These are phyloP conservation scores for Drosophila trapezifrons DNA, from an alignment of 1,140 invertebrate species.

Conservation along the genomic window DNA sequence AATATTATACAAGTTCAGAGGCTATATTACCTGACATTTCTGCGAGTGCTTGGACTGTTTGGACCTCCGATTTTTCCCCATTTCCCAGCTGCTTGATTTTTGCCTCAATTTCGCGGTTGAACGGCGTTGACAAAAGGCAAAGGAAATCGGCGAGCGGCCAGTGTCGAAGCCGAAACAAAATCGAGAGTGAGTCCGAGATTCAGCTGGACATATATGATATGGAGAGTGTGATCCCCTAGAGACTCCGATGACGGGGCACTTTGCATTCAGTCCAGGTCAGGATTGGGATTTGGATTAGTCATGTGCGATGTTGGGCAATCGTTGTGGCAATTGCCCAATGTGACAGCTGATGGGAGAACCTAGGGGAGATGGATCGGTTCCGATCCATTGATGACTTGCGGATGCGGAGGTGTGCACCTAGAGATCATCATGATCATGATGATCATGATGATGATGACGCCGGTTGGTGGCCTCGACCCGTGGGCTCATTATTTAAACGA, in stretches of 20 bases:
- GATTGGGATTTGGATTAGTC: constrained; percentile 62
- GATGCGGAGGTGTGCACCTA: constrained; percentile 49
- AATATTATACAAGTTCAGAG: too few relatives aligned
- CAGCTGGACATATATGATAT: constrained; percentile 37
- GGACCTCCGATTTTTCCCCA: constrained; percentile 10
- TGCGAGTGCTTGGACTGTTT: background rate
- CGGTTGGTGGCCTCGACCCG: constrained; percentile 48
- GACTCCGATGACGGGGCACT: constrained; percentile 53
- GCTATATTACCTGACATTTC: background rate
- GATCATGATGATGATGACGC: background rate
- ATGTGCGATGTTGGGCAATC: constrained; percentile 67
- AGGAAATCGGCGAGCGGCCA: constrained; percentile 29
- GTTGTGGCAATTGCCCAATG: constrained; percentile 61
- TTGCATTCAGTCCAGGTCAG: constrained; percentile 36
- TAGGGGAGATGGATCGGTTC: constrained; percentile 45
- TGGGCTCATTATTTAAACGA: constrained; percentile 81
- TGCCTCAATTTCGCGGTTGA: constrained; percentile 71
- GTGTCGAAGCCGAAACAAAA: constrained; percentile 34
- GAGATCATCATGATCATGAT: constrained; percentile 43
- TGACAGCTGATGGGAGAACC: constrained; percentile 56
- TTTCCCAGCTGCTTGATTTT: constrained; percentile 47
- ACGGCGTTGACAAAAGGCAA: constrained; percentile 46
- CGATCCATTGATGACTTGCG: constrained; percentile 72
- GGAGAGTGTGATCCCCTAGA: constrained; percentile 9
- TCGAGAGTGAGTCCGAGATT: constrained; percentile 59